phyloP scores from a whole-genome alignment of 2,113 vertebrate species.

The Rhodinocichla rosea region DNA sequence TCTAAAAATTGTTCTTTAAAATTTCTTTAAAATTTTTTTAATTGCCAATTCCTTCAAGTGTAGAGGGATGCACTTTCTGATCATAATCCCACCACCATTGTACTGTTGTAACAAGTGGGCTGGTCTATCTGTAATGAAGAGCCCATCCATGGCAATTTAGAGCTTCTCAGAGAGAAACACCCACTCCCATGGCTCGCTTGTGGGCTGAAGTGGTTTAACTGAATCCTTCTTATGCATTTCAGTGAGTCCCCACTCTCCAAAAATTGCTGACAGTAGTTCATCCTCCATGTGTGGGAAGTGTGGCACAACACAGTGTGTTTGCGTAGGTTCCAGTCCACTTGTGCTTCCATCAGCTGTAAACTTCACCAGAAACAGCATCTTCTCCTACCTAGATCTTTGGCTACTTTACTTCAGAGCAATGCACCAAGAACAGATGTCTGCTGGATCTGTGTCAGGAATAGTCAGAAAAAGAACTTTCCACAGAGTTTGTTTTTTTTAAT shows the following conservation, averaged over 20 bases:
- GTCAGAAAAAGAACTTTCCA: neutral
- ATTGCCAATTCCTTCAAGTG: neutral
- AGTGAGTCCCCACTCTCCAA: neutral
- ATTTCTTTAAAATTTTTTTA: neutral
- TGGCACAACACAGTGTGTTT: neutral
- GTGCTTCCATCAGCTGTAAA: neutral
- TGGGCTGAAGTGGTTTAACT: neutral
- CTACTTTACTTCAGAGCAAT: neutral
- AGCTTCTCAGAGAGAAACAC: neutral
- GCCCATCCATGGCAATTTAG: neutral
- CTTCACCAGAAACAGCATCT: neutral
- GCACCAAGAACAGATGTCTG: neutral
- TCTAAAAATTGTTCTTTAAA: neutral
- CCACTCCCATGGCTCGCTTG: neutral
- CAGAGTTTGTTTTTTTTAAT: slow-evolving; percentile 17
- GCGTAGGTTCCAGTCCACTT: neutral
- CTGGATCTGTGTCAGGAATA: neutral
- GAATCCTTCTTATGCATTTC: neutral
- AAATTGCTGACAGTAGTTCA: neutral
- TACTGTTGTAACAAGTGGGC: neutral
- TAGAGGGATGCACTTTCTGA: neutral
- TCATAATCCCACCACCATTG: neutral
- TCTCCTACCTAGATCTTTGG: neutral
- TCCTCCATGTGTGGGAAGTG: neutral
- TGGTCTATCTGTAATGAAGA: neutral